Base-by-base conservation (phyloP, 2,797 vertebrate genomes). In the Sparus aurata region DNA sequence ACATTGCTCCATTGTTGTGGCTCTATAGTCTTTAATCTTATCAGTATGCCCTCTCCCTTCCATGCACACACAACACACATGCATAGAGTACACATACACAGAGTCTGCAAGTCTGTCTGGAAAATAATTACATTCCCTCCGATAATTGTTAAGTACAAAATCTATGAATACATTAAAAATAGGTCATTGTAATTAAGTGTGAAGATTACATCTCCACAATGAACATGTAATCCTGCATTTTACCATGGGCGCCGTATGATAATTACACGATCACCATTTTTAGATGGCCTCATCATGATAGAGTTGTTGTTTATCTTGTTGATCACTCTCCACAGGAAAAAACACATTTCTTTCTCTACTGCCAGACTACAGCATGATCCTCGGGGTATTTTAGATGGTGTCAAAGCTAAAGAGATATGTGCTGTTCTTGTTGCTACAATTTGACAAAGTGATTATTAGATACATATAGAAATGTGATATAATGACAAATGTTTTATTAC, bases 111-210 rank as follows among this genome's bases (percentile, higher is more conserved):
- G 62, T 46, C 69, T 49, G 60, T 59, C 62, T 16, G 27, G n/a
- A 67, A 69, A 85, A 80, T 82, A 87, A 88, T 82, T 89, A 60
- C 61, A 65, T 79, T 59, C 38, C 50, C 50, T 50, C 10, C 1
- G 1, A 79, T 87, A 83, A 89, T 80, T 76, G 68, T 57, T 57
- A 62, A 55, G 67, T 47, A 62, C 25, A 77, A 76, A 79, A 87
- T 82, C 63, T 61, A 83, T 80, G 85, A 87, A 89, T 86, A 75
- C 45, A 85, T 89, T 82, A 80, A 18, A 82, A 73, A 79, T 45
- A 59, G 58, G 60, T 72, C 46, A 79, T 53, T 76, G 52, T 75
- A 61, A 88, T 87, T 78, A 65, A 70, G 45, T 41, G 65, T 41
- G 66, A 67, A 83, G 80, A 87, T 85, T 83, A 64, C 38, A 75